Evolutionary conservation across 2,797 vertebrate genomes (phyloP), one percentile per base, ranked within the genome.

Genomic region (Sylvia borin): DNA sequence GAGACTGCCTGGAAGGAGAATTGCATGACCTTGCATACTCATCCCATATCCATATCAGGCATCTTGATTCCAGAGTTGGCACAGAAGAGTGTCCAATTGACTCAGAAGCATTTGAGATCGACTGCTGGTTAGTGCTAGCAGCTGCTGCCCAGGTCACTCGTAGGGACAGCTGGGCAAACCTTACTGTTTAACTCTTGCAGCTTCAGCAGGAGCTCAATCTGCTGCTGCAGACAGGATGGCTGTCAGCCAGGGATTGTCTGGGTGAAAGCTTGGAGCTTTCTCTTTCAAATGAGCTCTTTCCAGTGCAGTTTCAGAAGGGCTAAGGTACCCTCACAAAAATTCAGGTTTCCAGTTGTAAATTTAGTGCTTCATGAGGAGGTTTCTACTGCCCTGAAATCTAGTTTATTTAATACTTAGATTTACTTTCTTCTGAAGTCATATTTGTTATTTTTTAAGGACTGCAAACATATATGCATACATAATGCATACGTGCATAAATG

Each of bases 21-120:
- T 34, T 0, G 0, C 31, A 36, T 21, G 12, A 45, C 12, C 18
- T 2, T 21, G 12, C 2, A 4, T 10, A 29, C 16, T 18, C 29
- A 51, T 48, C 8, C 62, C 24, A 13, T 34, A 43, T 3, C 18
- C 25, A 7, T 24, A 61, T 3, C 16, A 81, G 14, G 14, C 13
- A 45, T 51, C 72, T 72, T 75, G 36, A 29, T 60, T 53, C 42
- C 58, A 53, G 29, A 66, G 24, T 0, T 62, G 31, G 11, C 40
- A 38, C 5, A n/a, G 27, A 50, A 64, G 8, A 47, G 25, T 12
- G 15, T 48, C n/a, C 50, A 83, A 4, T 18, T 45, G 38, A 53
- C 62, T 74, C 48, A 42, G 55, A 72, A 73, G 5, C 3, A 34
- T 61, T 76, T 65, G 24, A 76, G 55, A 50, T 9, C 27, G 17